Percentiles rank a stretch among this genome's conserved stretches.
These are phyloP conservation scores for Sakesphorus luctuosus DNA, from an alignment of 2,113 vertebrate species.

Conservation along the genomic window DNA sequence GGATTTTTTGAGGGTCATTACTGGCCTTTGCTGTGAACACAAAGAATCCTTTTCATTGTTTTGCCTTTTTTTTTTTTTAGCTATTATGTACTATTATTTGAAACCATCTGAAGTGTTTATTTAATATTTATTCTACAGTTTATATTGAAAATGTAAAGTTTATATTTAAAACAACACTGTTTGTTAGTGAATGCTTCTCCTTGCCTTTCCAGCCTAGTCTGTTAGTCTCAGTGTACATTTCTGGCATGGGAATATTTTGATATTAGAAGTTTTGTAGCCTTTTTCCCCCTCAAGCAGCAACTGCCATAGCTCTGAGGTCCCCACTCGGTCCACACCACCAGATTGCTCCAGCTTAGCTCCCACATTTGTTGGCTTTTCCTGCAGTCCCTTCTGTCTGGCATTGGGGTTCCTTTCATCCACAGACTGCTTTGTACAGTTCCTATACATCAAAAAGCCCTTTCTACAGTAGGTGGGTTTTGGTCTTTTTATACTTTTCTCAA, in stretches of 20 bases:
- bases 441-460: slow-evolving; percentile 75
- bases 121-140: slow-evolving; percentile 64
- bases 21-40: slow-evolving; percentile 34
- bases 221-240: slow-evolving; percentile 56
- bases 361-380: slow-evolving; percentile 43
- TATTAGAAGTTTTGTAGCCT: slow-evolving; percentile 57
- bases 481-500: slow-evolving; percentile 83
- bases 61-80: slow-evolving; percentile 32
- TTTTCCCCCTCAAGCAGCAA: slow-evolving; percentile 12
- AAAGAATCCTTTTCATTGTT: slow-evolving; percentile 18
- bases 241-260: slow-evolving; percentile 67
- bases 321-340: background rate
- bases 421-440: slow-evolving; percentile 72
- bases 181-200: slow-evolving; percentile 55
- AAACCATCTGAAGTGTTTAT: slow-evolving; percentile 34
- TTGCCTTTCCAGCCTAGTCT: slow-evolving; percentile 46
- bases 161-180: slow-evolving; percentile 47
- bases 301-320: slow-evolving; percentile 21
- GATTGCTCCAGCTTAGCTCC: slow-evolving; percentile 45
- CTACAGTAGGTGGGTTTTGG: slow-evolving; percentile 79
- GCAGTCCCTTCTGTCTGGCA: slow-evolving; percentile 40
- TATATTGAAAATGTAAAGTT: slow-evolving; percentile 61
- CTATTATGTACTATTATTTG: slow-evolving; percentile 14
- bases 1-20: slow-evolving; percentile 30
- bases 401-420: slow-evolving; percentile 14